Evolutionary conservation across 2,797 vertebrate genomes (phyloP), one percentile per base, ranked within the genome.

Genomic region (Hirundo rustica): DNA sequence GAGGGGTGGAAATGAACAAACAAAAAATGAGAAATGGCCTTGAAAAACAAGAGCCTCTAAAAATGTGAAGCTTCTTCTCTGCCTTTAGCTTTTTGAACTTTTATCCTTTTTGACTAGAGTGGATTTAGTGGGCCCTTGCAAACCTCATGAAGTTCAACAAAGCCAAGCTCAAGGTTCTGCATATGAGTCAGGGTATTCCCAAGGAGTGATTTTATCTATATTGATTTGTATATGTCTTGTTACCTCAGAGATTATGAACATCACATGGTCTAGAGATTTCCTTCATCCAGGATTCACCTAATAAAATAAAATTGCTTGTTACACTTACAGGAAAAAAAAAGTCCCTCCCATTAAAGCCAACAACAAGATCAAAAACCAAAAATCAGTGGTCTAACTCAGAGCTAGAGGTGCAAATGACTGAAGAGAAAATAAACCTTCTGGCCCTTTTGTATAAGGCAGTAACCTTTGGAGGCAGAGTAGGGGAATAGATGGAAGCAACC

Each of bases 1-100:
- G 16, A 3, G 0, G 0, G 5, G 25, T 38, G 38, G 38, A 38
- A 38, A 38, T 38, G 38, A 38, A 16, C 3, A 42, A 76, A 29
- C 0, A 16, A 51, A 48, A 45, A 18, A n/a, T 2, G 11, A 68
- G 19, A 70, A 95, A 89, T 5, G 5, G 22, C 15, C 38, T 88
- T 92, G 55, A 78, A 55, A 88, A 48, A 5, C 18, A 47, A 65
- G 14, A 85, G 8, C n/a, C 16, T 68, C 57, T n/a, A 27, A 86
- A 89, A 77, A 38, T 5, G 4, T 9, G 29, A 79, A 62, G 40
- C 4, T 60, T 82, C n/a, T 77, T 54, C 30, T 71, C 40, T 81
- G 42, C 12, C 23, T 55, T 85, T 34, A 65, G 34, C 7, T 85
- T 88, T 75, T 45, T 67, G 10, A 65, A 26, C 4, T 76, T 79